A percentile compares a stretch with the other conserved stretches of the same genome.
These are phyloP conservation scores for Belonocnema kinseyi DNA, from an alignment of 1,140 invertebrate genomes.

Conservation along the genomic window DNA sequence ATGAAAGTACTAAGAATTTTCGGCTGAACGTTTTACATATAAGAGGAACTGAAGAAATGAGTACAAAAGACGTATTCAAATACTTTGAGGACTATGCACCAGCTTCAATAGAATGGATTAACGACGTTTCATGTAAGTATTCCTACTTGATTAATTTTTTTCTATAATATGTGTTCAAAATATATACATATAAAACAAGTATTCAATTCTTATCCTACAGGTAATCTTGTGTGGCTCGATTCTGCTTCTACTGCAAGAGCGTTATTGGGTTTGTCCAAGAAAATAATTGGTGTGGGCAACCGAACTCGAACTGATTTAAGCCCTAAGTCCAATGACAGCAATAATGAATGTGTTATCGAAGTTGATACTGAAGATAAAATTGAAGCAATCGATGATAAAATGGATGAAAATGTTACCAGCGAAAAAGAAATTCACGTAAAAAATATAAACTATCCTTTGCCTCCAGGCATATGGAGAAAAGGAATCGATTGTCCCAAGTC, in stretches of 20 bases:
- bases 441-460: constrained; percentile 77
- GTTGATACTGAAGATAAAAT: constrained; percentile 44
- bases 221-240: constrained; percentile 87
- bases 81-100: constrained; percentile 87
- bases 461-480: constrained; percentile 86
- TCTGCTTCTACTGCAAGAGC: constrained; percentile 83
- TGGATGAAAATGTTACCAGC: constrained; percentile 49
- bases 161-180: constrained; percentile 3
- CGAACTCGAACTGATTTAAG: constrained; percentile 39
- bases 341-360: constrained; percentile 53
- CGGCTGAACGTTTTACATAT: constrained; percentile 86
- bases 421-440: constrained; percentile 69
- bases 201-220: constrained; percentile 63
- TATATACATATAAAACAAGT: background rate
- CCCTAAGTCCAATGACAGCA: constrained; percentile 35
- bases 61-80: constrained; percentile 85
- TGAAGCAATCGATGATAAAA: constrained; percentile 48
- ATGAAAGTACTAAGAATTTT: constrained; percentile 77
- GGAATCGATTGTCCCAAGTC: constrained; percentile 79
- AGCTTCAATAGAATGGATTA: constrained; percentile 86
- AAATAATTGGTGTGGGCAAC: constrained; percentile 71
- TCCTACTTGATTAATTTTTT: background rate
- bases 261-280: constrained; percentile 78
- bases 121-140: constrained; percentile 83
- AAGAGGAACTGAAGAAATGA: constrained; percentile 84